Conservation (phyloP, 2,888 invertebrate species). For the Cephalotes varians region DNA sequence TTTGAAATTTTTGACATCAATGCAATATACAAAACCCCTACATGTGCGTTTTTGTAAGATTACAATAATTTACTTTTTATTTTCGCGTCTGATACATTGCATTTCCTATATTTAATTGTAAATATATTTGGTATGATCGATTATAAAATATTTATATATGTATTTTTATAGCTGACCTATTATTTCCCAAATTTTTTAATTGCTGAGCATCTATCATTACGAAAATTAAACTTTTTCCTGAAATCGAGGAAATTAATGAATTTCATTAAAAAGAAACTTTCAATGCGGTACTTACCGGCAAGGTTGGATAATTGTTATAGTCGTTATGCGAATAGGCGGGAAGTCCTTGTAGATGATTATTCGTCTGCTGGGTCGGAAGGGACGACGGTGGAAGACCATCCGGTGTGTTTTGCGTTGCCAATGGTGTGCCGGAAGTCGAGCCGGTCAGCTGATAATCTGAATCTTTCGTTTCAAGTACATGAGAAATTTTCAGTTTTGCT, state of each 20-base stretch:
- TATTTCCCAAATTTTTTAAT: background rate
- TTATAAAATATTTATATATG: background rate
- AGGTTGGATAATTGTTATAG: conserved; percentile 84
- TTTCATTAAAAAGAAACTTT: conserved; percentile 1
- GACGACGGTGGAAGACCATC: conserved; percentile 82
- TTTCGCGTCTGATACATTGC: background rate
- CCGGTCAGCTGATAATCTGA: conserved; percentile 91
- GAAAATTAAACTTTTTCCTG: background rate
- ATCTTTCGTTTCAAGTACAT: conserved; percentile 84
- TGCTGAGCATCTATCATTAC: background rate
- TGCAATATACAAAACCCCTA: background rate
- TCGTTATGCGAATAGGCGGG: conserved; percentile 82
- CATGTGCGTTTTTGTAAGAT: conserved; percentile 9
- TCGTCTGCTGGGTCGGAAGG: conserved; percentile 80
- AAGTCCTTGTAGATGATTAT: conserved; percentile 83
- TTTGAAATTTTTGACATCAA: conserved; percentile 6
- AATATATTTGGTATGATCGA: too few species aligned
- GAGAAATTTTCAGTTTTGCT: background rate
- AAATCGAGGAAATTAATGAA: conserved; percentile 15
- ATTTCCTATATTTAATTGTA: background rate
- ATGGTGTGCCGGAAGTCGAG: conserved; percentile 90
- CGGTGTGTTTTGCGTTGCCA: conserved; percentile 86
- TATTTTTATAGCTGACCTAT: background rate
- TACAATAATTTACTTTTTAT: background rate
- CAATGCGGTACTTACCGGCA: conserved; percentile 80